Conservation (phyloP, 2,797 vertebrate species). For the Pseudomugil tenellus region DNA sequence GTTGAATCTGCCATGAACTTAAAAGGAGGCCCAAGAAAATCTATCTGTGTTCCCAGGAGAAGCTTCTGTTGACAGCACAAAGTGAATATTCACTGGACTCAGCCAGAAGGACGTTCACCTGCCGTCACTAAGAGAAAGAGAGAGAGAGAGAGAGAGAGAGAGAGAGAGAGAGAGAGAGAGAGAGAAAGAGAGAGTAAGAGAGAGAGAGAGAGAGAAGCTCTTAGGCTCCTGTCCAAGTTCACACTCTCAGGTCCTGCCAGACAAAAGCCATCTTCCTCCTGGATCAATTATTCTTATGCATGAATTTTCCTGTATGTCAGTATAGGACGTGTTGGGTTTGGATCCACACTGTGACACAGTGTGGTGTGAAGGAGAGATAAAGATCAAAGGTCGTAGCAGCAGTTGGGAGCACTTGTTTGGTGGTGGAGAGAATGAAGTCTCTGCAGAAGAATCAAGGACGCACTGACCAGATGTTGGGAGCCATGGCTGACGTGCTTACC, state of each 20-base stretch:
- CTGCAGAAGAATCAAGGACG: conserved; percentile 86
- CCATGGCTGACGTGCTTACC: conserved; percentile 91
- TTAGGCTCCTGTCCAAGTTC: conserved; percentile 18
- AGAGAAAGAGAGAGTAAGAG: conserved; percentile 31
- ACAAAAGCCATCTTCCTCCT: conserved; percentile 48
- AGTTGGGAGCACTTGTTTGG: conserved; percentile 21
- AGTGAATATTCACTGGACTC: conserved; percentile 28
- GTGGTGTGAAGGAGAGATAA: conserved; percentile 14
- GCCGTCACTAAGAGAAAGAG: conserved; percentile 29
- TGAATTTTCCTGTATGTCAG: conserved; percentile 67
- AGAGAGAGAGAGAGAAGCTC: conserved; percentile 32
- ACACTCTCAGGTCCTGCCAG: conserved; percentile 26
- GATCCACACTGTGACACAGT: conserved; percentile 56
- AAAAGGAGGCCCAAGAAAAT: conserved; percentile 23
- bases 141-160: conserved; percentile 28
- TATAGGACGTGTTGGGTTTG: conserved; percentile 45
- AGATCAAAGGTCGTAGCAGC: conserved; percentile 27
- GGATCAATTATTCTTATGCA: conserved; percentile 67
- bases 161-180: conserved; percentile 29
- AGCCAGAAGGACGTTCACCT: conserved; percentile 49
- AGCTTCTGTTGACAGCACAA: conserved; percentile 20
- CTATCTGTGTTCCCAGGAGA: conserved; percentile 14
- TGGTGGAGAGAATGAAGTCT: conserved; percentile 79
- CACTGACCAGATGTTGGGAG: conserved; percentile 92
- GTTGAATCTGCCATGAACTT: conserved; percentile 1